A percentile compares a stretch with the other conserved stretches of the same genome.
Conservation (phyloP, 2,888 invertebrate genomes). For the Chydorus sphaericus region DNA sequence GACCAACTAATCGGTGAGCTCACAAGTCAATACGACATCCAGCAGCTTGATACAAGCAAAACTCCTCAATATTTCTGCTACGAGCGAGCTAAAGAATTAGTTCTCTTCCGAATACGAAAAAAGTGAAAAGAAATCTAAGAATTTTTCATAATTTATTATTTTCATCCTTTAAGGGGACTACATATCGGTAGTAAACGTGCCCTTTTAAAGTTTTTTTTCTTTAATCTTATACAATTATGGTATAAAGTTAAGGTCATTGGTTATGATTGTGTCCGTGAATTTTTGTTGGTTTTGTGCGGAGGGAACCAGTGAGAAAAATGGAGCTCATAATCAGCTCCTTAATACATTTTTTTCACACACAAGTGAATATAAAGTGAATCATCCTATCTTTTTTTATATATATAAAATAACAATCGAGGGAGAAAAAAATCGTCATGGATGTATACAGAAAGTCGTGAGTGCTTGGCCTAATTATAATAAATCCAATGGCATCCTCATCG, state of each 20-base stretch:
- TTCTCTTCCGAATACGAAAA: constrained; percentile 51
- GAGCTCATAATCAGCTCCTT: no score
- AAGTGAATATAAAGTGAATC: no score
- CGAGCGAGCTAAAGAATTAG: constrained; percentile 58
- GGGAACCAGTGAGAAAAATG: no score
- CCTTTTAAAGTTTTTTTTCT: no score
- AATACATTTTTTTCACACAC: no score
- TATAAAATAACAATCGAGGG: no score
- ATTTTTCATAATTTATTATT: not conserved
- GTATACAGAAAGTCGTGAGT: constrained; percentile 4
- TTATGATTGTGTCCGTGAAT: constrained; percentile 6
- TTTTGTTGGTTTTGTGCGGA: no score
- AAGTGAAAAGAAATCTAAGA: not conserved
- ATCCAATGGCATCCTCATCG: not conserved
- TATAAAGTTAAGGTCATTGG: no score
- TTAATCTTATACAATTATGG: no score
- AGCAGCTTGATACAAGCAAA: constrained; percentile 45
- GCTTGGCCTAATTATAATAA: not conserved
- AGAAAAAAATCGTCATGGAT: constrained; percentile 4
- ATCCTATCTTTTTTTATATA: no score
- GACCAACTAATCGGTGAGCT: constrained; percentile 43
- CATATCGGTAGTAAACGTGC: no score
- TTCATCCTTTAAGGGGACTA: no score
- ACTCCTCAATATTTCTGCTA: constrained; percentile 61
- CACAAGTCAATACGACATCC: constrained; percentile 36